phyloP scores from a whole-genome alignment of 2,113 vertebrate species.

The Cyphomyrus plagiostoma region DNA sequence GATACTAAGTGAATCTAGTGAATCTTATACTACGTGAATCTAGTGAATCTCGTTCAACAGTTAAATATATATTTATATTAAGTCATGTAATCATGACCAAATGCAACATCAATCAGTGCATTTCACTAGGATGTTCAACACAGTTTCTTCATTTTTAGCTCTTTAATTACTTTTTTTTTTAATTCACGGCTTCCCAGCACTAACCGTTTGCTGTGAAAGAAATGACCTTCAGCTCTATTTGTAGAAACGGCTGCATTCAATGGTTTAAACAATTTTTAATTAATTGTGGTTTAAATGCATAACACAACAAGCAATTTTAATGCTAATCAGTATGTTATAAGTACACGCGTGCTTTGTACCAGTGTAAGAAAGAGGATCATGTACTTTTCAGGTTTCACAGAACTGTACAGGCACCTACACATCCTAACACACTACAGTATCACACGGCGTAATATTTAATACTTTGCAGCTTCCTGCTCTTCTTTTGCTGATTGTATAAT shows the following conservation, averaged over 20 bases:
- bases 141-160: background rate
- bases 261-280: background rate
- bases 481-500: background rate
- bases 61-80: background rate
- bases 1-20: background rate
- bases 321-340: background rate
- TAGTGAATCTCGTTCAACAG: background rate
- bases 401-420: background rate
- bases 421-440: background rate
- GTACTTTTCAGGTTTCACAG: background rate
- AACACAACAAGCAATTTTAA: background rate
- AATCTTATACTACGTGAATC: background rate
- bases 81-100: background rate
- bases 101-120: background rate
- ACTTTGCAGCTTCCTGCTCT: background rate
- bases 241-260: background rate
- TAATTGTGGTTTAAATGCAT: background rate
- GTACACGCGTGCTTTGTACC: background rate
- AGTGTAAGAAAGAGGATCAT: background rate
- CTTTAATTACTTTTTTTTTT: background rate
- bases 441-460: background rate
- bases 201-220: background rate
- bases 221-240: background rate
- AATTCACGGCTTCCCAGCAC: background rate
- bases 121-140: background rate